phyloP scores from a whole-genome alignment of 2,888 invertebrate genomes.

The Merodon equestris region DNA sequence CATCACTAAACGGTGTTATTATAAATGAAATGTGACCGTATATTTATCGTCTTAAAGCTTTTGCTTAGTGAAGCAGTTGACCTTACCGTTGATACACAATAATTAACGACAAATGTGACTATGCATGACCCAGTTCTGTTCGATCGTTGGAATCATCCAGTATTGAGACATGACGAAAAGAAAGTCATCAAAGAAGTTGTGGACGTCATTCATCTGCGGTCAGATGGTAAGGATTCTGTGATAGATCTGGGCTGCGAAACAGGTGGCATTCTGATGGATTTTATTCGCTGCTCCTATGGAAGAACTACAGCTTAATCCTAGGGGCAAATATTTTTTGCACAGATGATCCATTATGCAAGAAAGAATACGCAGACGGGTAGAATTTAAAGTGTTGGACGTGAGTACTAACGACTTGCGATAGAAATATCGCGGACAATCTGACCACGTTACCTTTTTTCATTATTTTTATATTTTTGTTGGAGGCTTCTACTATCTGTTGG shows the following conservation, averaged over 20 bases:
- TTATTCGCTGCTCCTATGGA: too few species aligned
- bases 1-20: too few species aligned
- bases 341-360: slow-evolving; percentile 85
- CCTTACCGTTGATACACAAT: too few species aligned
- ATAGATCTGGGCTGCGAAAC: slow-evolving; percentile 88
- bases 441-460: slow-evolving; percentile 88
- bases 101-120: too few species aligned
- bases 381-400: slow-evolving; percentile 82
- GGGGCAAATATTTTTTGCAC: slow-evolving; percentile 85
- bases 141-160: slow-evolving; percentile 82
- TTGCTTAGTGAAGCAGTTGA: too few species aligned
- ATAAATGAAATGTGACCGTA: too few species aligned
- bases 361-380: slow-evolving; percentile 78
- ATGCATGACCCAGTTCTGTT: slow-evolving; percentile 86
- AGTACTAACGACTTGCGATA: slow-evolving; percentile 79
- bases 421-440: slow-evolving; percentile 80
- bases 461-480: too few species aligned
- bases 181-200: slow-evolving; percentile 84
- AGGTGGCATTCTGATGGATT: slow-evolving; percentile 84
- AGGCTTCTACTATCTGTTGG: too few species aligned
- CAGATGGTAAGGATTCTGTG: slow-evolving; percentile 79
- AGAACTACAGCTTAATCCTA: too few species aligned
- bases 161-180: slow-evolving; percentile 84
- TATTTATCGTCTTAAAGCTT: too few species aligned
- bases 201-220: slow-evolving; percentile 81